These are phyloP conservation scores for Tuta absoluta DNA, from an alignment of 2,888 invertebrate species.

Conservation along the genomic window DNA sequence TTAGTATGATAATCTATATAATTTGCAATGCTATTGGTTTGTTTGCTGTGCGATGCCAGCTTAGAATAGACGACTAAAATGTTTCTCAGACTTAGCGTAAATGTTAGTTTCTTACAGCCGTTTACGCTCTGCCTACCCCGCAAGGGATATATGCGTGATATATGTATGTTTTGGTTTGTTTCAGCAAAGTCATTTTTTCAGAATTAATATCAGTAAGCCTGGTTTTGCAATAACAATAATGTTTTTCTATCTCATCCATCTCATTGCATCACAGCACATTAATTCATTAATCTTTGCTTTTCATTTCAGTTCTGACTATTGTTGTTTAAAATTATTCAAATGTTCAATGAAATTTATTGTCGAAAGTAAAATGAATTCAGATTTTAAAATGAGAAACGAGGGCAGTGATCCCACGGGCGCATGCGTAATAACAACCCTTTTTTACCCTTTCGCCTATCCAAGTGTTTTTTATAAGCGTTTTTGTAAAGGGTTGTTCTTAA, in stretches of 20 bases:
- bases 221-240: not conserved
- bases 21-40: too few species aligned
- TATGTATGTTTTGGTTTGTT: not conserved
- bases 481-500: conserved; percentile 72
- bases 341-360: conserved; percentile 18
- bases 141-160: too few species aligned
- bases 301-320: not conserved
- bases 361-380: conserved; percentile 48
- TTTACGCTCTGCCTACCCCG: too few species aligned
- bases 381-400: conserved; percentile 73
- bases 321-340: conserved; percentile 19
- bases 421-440: conserved; percentile 80
- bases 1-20: too few species aligned
- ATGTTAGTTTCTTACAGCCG: too few species aligned
- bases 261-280: not conserved
- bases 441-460: conserved; percentile 78
- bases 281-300: conserved; percentile 4
- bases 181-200: not conserved
- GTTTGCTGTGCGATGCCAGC: too few species aligned
- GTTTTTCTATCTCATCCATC: not conserved
- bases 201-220: not conserved
- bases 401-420: conserved; percentile 74
- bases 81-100: too few species aligned
- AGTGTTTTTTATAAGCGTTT: conserved; percentile 77
- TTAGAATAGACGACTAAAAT: too few species aligned